Evolutionary conservation across 2,113 vertebrate genomes (phyloP).

Genomic region (Speoplatyrhinus poulsoni): DNA sequence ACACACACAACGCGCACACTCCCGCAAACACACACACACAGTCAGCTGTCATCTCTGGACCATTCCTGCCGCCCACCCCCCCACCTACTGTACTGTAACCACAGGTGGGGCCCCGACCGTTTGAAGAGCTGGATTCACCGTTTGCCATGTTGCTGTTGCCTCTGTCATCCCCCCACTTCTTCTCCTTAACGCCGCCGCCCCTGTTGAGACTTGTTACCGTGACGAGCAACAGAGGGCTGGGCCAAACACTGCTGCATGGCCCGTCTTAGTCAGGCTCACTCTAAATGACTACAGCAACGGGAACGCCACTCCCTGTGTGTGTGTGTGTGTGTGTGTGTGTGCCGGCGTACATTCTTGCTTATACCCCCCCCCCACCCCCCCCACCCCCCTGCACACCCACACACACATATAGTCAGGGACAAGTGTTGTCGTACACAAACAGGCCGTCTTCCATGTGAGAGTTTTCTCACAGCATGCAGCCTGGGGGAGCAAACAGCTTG

Average conservation of each 20-base stretch:
- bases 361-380: constrained; percentile 2
- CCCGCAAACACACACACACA: too few species aligned
- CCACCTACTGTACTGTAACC: constrained; percentile 21
- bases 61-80: constrained; percentile 33
- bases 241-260: constrained; percentile 22
- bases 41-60: constrained; percentile 8
- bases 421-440: too few species aligned
- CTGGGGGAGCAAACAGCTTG: constrained; percentile 52
- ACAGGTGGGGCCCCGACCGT: constrained; percentile 29
- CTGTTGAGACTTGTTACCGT: constrained; percentile 68
- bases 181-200: constrained; percentile 46
- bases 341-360: constrained; percentile 1
- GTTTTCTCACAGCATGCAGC: constrained; percentile 60
- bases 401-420: not conserved
- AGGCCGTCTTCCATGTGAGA: constrained; percentile 37
- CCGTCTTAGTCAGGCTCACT: constrained; percentile 44
- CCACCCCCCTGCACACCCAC: not conserved
- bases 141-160: constrained; percentile 25
- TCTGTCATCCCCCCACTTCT: constrained; percentile 16
- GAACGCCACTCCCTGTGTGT: constrained; percentile 1
- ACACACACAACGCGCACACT: too few species aligned
- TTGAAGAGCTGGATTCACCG: constrained; percentile 30
- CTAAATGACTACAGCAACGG: constrained; percentile 44
- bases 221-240: constrained; percentile 47
- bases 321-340: constrained; percentile 8